Evolutionary conservation across 1,140 invertebrate genomes (phyloP).

Genomic region (Dermatophagoides farinae): DNA sequence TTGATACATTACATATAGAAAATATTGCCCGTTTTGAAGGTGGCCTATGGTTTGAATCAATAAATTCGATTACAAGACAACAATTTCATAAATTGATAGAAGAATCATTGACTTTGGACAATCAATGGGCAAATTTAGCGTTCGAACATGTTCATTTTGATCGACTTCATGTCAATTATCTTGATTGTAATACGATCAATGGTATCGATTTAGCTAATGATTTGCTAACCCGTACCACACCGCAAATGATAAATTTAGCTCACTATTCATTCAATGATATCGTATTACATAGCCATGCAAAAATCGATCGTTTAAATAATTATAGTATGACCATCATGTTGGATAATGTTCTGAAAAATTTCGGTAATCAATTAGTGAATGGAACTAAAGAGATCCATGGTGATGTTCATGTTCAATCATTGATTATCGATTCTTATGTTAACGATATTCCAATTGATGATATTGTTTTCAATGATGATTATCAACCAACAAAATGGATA

Average conservation of each 20-base stretch:
- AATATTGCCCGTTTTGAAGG: neutral
- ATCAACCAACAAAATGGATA: neutral
- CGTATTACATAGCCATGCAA: neutral
- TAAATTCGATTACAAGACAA: neutral
- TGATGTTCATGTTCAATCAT: neutral
- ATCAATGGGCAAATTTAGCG: neutral
- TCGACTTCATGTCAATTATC: neutral
- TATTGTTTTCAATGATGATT: neutral
- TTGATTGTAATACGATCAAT: neutral
- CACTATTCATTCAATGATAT: neutral
- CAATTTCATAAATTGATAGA: neutral
- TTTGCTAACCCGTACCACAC: neutral
- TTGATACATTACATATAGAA: neutral
- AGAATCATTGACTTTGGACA: neutral
- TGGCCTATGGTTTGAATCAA: neutral
- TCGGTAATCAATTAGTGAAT: neutral
- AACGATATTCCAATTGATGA: conserved; percentile 1
- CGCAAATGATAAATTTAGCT: neutral
- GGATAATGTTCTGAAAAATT: neutral
- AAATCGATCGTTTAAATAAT: neutral
- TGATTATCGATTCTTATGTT: neutral
- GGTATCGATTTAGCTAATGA: neutral
- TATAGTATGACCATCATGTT: neutral
- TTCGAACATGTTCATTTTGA: neutral
- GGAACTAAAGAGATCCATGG: neutral